A percentile compares a stretch with the other conserved stretches of the same genome.
Evolutionary conservation across 1,140 invertebrate genomes (phyloP).

Genomic region (Gonatopus flavifemur): DNA sequence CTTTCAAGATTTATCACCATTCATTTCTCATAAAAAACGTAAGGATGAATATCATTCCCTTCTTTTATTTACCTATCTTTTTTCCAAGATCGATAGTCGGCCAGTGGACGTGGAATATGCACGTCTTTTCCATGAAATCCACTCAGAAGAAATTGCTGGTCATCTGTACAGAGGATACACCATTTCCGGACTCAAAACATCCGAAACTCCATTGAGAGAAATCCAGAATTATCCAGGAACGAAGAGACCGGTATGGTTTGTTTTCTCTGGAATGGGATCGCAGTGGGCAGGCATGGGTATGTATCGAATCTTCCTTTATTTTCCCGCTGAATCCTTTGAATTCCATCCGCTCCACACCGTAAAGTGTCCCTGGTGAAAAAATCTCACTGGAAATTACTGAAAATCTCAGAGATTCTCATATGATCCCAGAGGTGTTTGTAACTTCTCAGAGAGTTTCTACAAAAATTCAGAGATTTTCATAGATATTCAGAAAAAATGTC

Average conservation of each 20-base stretch:
- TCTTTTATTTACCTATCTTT: conserved; percentile 3
- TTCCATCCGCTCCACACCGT: no score
- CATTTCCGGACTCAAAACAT: conserved; percentile 47
- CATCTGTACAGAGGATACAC: conserved; percentile 66
- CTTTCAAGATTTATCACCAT: background rate
- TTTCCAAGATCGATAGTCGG: conserved; percentile 49
- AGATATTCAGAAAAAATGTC: no score
- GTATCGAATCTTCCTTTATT: background rate
- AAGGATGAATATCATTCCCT: no score
- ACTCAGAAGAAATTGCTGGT: conserved; percentile 60
- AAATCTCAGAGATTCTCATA: no score
- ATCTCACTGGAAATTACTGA: no score
- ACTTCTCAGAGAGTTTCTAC: no score
- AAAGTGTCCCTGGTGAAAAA: no score
- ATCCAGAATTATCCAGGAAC: conserved; percentile 14
- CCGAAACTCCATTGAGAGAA: background rate
- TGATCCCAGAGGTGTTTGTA: no score
- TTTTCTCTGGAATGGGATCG: conserved; percentile 33
- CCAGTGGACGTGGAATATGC: conserved; percentile 63
- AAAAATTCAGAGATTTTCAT: no score
- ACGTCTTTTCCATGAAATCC: conserved; percentile 57
- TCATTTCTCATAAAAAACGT: background rate
- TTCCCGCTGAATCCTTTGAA: background rate
- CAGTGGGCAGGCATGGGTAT: conserved; percentile 31
- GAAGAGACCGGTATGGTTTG: conserved; percentile 25